Conservation (phyloP, 1,140 invertebrate species). For the Philotrypesis tridentata region DNA sequence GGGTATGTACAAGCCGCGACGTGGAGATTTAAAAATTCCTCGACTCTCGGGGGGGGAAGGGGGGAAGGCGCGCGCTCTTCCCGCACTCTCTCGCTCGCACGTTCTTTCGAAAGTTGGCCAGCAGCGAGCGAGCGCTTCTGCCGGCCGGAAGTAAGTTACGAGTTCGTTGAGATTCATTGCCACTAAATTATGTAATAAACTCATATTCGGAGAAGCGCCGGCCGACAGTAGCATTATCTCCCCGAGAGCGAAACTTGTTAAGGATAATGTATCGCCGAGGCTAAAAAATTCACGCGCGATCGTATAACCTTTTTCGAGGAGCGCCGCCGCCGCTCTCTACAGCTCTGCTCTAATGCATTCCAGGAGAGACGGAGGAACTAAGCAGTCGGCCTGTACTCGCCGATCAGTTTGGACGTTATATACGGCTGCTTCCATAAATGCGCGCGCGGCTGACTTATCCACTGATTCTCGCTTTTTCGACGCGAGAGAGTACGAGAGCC, state of each 20-base stretch:
- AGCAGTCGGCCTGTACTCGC: not conserved
- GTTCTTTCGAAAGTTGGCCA: conserved; percentile 20
- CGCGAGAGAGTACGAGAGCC: not conserved
- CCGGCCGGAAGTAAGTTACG: conserved; percentile 21
- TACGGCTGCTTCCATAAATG: not conserved
- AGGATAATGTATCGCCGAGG: conserved; percentile 40
- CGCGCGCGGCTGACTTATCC: not conserved
- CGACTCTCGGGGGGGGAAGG: not conserved
- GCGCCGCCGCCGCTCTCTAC: not conserved
- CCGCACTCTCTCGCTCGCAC: no score
- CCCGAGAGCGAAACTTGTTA: conserved; percentile 44
- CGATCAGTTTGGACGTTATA: not conserved
- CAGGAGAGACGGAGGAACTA: not conserved
- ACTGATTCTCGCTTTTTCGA: not conserved
- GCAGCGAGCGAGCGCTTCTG: not conserved
- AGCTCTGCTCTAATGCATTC: not conserved
- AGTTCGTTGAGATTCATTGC: conserved; percentile 49
- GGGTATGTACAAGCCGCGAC: no score
- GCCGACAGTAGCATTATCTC: conserved; percentile 41
- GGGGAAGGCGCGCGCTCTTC: not conserved
- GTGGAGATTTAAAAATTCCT: conserved; percentile 1
- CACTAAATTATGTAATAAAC: conserved; percentile 50
- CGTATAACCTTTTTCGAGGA: conserved; percentile 19
- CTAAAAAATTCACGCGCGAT: conserved; percentile 34
- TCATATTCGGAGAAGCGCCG: conserved; percentile 12